Conservation (phyloP, 2,888 invertebrate genomes). For the Venustoraphidia nigricollis region DNA sequence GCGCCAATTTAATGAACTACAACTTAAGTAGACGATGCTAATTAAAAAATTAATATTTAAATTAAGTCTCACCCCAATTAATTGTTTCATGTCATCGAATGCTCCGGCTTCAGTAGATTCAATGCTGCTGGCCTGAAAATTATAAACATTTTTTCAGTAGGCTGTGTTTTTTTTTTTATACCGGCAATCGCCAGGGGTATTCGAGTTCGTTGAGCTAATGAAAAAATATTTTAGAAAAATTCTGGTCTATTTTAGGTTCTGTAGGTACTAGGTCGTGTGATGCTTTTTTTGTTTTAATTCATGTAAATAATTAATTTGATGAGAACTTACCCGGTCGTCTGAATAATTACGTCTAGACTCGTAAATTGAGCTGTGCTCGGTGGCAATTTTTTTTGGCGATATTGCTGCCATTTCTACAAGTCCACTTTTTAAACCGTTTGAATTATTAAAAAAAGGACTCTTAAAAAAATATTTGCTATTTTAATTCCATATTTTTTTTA, state of each 20-base stretch:
- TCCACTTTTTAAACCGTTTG: background rate
- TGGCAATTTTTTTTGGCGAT: slow-evolving; percentile 9
- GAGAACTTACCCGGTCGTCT: slow-evolving; percentile 22
- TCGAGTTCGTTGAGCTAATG: background rate
- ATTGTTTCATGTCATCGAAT: slow-evolving; percentile 47
- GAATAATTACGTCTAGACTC: slow-evolving; percentile 20
- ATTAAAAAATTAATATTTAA: background rate
- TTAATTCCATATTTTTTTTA: no score
- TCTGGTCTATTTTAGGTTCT: background rate
- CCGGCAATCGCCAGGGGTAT: no score
- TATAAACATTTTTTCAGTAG: slow-evolving; percentile 4
- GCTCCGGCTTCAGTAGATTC: slow-evolving; percentile 42
- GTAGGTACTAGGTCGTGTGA: no score
- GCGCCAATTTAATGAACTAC: no score
- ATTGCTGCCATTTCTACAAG: slow-evolving; percentile 9
- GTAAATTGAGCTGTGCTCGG: slow-evolving; percentile 25
- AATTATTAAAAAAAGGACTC: background rate
- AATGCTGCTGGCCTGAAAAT: slow-evolving; percentile 39
- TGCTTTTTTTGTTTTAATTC: background rate
- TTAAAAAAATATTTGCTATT: background rate
- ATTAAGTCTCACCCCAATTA: slow-evolving; percentile 36
- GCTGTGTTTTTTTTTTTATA: background rate
- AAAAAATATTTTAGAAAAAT: slow-evolving; percentile 1
- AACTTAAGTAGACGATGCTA: no score
- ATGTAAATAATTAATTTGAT: background rate